Percentiles rank a stretch among this genome's conserved stretches.
Conservation (phyloP, 1,140 invertebrate genomes). For the Trichonephila inaurata region DNA sequence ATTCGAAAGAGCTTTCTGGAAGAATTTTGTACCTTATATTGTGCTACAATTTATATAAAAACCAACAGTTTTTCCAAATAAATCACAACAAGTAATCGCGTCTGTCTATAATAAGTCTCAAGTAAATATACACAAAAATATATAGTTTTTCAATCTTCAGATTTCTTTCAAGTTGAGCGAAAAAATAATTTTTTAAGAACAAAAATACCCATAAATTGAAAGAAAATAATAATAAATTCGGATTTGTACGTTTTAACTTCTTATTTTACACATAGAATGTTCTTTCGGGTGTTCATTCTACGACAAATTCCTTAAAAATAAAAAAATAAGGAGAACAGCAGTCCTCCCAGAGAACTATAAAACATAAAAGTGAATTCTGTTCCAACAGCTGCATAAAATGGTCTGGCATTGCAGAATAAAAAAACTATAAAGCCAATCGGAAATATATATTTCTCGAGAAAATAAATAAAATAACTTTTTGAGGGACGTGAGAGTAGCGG, state of each 20-base stretch:
- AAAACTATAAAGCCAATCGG: slow-evolving; percentile 49
- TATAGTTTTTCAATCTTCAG: too few relatives aligned
- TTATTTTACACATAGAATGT: slow-evolving; percentile 5
- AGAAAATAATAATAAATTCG: background rate
- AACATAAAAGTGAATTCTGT: slow-evolving; percentile 27
- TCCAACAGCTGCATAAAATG: slow-evolving; percentile 70
- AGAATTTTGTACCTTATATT: too few relatives aligned
- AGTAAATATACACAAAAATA: too few relatives aligned
- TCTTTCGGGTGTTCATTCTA: slow-evolving; percentile 1
- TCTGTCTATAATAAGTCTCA: too few relatives aligned
- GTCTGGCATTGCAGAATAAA: slow-evolving; percentile 32
- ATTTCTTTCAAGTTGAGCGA: background rate
- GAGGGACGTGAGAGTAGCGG: slow-evolving; percentile 11
- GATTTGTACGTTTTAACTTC: background rate
- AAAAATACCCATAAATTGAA: background rate
- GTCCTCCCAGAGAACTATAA: background rate
- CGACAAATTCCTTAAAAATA: background rate
- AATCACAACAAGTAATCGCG: too few relatives aligned
- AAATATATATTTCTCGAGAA: slow-evolving; percentile 56
- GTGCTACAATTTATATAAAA: too few relatives aligned
- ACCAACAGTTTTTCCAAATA: too few relatives aligned
- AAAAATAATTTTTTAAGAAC: background rate
- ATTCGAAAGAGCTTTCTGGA: too few relatives aligned
- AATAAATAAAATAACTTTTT: slow-evolving; percentile 67
- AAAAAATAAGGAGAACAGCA: background rate